phyloP scores from a whole-genome alignment of 2,113 vertebrate species.

The Rhegmatorhina hoffmannsi region DNA sequence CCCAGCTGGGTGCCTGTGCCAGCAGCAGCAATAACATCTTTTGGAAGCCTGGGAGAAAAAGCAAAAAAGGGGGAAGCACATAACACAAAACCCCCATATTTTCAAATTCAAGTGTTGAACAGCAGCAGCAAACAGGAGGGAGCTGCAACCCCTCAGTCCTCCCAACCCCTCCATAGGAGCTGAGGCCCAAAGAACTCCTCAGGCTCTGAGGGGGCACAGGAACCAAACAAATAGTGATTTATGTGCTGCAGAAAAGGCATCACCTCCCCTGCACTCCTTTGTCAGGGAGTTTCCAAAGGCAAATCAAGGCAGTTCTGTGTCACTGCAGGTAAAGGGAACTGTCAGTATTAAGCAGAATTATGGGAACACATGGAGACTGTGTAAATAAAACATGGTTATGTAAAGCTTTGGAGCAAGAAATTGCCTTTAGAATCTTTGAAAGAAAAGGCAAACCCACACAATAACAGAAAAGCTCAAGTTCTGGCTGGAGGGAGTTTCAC shows the following conservation, averaged over 20 bases:
- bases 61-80: not conserved
- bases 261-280: not conserved
- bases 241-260: not conserved
- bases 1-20: not conserved
- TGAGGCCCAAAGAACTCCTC: not conserved
- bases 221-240: not conserved
- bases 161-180: not conserved
- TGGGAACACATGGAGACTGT: not conserved
- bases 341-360: not conserved
- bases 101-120: not conserved
- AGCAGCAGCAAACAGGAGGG: not conserved
- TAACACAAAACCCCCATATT: not conserved
- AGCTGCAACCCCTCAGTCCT: not conserved
- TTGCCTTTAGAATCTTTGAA: not conserved
- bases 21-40: not conserved
- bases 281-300: not conserved
- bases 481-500: not conserved
- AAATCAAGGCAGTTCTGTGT: not conserved
- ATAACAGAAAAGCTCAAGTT: not conserved
- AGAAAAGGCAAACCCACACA: not conserved
- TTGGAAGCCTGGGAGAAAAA: not conserved
- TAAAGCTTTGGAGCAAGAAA: not conserved
- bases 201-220: not conserved
- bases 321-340: not conserved
- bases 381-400: slow-evolving; percentile 17